Evolutionary conservation across 2,113 vertebrate genomes (phyloP).

Genomic region (Scatophagus argus): DNA sequence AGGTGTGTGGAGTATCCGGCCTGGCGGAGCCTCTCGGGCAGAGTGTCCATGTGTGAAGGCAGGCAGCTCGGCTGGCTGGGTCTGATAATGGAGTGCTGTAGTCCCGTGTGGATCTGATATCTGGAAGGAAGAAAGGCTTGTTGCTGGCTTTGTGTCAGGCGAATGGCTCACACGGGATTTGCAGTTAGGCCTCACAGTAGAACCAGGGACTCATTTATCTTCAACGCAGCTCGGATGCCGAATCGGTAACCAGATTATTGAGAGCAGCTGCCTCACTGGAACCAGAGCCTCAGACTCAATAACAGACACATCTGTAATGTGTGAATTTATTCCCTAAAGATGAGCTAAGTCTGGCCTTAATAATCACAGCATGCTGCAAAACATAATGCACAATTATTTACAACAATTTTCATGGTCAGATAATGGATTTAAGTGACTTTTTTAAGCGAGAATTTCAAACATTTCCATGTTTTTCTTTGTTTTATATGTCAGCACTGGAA

Average conservation of each 20-base stretch:
- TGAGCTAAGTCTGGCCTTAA: not conserved
- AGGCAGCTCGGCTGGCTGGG: conserved; percentile 95
- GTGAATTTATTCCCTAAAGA: not conserved
- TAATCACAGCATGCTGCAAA: not conserved
- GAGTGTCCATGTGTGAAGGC: conserved; percentile 89
- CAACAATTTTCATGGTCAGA: not conserved
- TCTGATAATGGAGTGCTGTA: conserved; percentile 97
- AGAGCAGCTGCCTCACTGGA: conserved; percentile 4
- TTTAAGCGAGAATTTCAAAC: not conserved
- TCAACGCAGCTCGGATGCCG: not conserved
- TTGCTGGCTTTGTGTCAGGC: not conserved
- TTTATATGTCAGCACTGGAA: not conserved
- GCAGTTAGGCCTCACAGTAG: not conserved
- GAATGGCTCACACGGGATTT: not conserved
- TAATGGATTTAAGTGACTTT: not conserved
- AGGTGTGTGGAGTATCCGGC: conserved; percentile 94
- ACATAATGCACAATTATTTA: not conserved
- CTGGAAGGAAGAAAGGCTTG: conserved; percentile 69
- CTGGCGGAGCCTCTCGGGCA: conserved; percentile 92
- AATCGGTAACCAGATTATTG: conserved; percentile 19
- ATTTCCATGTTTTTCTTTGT: not conserved
- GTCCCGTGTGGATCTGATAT: conserved; percentile 97
- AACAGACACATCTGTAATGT: not conserved
- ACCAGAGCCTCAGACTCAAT: not conserved
- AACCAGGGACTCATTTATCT: not conserved